phyloP scores from a whole-genome alignment of 2,797 vertebrate species.

The Rhabdomys pumilio region DNA sequence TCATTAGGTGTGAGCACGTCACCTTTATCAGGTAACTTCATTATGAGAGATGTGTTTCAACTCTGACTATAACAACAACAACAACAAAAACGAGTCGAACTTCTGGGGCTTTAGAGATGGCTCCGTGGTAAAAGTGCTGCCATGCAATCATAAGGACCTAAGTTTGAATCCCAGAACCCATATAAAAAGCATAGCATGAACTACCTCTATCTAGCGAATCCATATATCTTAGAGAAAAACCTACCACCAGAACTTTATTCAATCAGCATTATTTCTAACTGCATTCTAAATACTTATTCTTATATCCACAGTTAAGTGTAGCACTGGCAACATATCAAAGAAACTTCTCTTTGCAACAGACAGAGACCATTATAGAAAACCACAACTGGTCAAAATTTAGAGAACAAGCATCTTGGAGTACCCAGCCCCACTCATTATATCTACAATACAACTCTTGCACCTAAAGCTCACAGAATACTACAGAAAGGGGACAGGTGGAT shows the following conservation, averaged over 20 bases:
- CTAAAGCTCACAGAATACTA: not conserved
- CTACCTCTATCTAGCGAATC: not conserved
- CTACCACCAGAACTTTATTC: not conserved
- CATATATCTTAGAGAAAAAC: not conserved
- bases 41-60: not conserved
- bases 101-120: not conserved
- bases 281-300: not conserved
- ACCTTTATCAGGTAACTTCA: conserved; percentile 10
- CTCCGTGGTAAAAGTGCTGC: not conserved
- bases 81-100: not conserved
- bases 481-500: not conserved
- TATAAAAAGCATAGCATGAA: not conserved
- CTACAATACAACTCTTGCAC: not conserved
- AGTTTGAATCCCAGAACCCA: not conserved
- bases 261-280: not conserved
- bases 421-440: not conserved
- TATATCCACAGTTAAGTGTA: no score
- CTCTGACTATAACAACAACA: not conserved
- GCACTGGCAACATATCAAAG: no score
- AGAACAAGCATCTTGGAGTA: not conserved
- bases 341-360: no score
- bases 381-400: not conserved
- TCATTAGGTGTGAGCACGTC: not conserved
- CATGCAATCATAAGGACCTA: not conserved
- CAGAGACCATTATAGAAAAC: no score